Evolutionary conservation across 2,888 invertebrate species (phyloP), one percentile per base, ranked within the genome.

Genomic region (Synanthedon tipuliformis): DNA sequence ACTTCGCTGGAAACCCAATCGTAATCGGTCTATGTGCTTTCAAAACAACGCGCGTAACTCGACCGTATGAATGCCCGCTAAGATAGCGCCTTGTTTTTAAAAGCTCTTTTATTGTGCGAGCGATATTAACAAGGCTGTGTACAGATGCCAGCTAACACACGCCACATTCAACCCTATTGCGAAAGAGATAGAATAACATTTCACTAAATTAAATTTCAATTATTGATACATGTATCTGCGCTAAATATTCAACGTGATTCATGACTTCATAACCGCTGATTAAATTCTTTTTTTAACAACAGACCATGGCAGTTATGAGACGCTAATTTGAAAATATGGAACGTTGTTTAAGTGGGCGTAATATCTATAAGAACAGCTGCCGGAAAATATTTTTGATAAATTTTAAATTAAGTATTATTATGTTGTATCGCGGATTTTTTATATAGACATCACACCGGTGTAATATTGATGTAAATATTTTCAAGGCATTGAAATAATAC

Each of bases 1-100:
- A 78, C 80, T 86, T 86, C 85, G 80, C 73, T 72, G 82, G 83
- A 85, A 86, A 75, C 76, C 81, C 80, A 80, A 78, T 76, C 79
- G 77, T 84, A 78, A 81, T 78, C 71, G 78, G 71, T 76, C 77
- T 76, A 75, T 75, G 81, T 71, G 83, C 83, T 83, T 85, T 85
- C 81, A 85, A 83, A 86, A 86, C 86, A 86, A 75, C 68, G 68
- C 68, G 68, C 75, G 86, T 81, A 86, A 86, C 80, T 64, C 73
- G 86, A 87, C 65, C 78, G 72, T 62, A 63, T 74, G 67, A 78
- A 79, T 75, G 68, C 70, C 71, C 66, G 72, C 73, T 69, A 59
- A 78, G 85, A 84, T 79, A 77, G 75, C 74, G 61, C 69, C 71
- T 77, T 82, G 83, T 84, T 82, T 81, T 83, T 79, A 75, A 84